phyloP scores from a whole-genome alignment of 2,888 invertebrate species.

The Sesia apiformis region DNA sequence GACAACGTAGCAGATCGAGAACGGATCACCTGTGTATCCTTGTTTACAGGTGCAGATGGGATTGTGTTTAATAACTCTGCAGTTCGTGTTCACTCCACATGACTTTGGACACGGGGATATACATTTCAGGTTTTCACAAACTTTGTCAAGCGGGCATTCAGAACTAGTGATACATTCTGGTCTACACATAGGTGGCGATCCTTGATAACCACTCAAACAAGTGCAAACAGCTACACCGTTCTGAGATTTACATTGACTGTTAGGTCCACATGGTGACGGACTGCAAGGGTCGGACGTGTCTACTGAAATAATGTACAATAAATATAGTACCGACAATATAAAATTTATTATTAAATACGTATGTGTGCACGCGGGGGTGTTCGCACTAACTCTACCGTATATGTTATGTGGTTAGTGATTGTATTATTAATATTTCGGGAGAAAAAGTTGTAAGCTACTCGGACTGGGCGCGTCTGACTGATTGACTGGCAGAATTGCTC shows the following conservation, averaged over 20 bases:
- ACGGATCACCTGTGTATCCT: slow-evolving; percentile 78
- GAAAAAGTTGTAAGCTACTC: too few species aligned
- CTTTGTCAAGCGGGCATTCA: slow-evolving; percentile 78
- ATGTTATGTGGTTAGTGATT: too few species aligned
- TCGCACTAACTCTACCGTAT: too few species aligned
- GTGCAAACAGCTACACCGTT: slow-evolving; percentile 79
- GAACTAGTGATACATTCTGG: slow-evolving; percentile 81
- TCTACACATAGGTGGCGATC: slow-evolving; percentile 80
- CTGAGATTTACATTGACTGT: slow-evolving; percentile 76
- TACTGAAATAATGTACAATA: slow-evolving; percentile 27
- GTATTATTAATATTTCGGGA: too few species aligned
- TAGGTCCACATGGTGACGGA: slow-evolving; percentile 87
- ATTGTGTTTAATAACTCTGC: slow-evolving; percentile 81
- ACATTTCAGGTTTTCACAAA: slow-evolving; percentile 82
- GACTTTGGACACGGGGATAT: slow-evolving; percentile 81
- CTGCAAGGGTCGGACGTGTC: slow-evolving; percentile 64
- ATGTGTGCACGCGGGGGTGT: too few species aligned
- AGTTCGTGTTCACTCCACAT: slow-evolving; percentile 81
- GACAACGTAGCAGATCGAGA: slow-evolving; percentile 61
- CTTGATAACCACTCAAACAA: slow-evolving; percentile 79
- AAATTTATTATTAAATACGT: too few species aligned
- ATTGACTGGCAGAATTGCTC: too few species aligned
- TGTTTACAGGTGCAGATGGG: slow-evolving; percentile 80
- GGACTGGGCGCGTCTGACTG: too few species aligned
- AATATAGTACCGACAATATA: background rate